Base-by-base conservation (phyloP, 2,797 vertebrate species). In the Carapus acus region DNA sequence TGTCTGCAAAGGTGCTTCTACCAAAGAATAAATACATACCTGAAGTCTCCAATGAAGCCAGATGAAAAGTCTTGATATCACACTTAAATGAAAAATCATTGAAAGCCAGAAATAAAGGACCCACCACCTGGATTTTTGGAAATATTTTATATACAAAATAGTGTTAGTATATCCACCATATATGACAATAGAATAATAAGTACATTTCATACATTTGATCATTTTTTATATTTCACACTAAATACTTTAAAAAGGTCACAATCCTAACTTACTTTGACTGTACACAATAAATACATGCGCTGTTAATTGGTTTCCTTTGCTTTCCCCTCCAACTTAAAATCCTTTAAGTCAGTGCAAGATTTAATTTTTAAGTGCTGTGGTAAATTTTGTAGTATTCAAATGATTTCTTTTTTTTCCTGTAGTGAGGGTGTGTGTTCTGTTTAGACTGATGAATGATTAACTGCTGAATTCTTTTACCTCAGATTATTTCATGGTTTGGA, bases 121-220 rank as follows among this genome's bases (percentile, higher is more conserved):
- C 12, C 14, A 11, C 34, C n/a, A 7, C 34, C 7, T 36, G 4
- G 2, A 36, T n/a, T 36, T 77, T 82, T 64, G 78, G 78, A 78
- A 85, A 81, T 78, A 62, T 74, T 88, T 88, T 87, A 87, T 88
- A 67, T 85, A 84, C 72, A 86, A 85, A 87, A 81, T 79, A 77
- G 78, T 54, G 60, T 81, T 83, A 76, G 69, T 74, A 77, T 73
- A 56, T 80, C 78, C 52, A 77, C 82, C 79, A 84, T 77, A 54
- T 79, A 67, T 76, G 62, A 76, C 77, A 80, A 74, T 49, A 46
- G 65, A 74, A 58, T 76, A 67, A 71, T 65, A 46, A 60, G 51
- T 75, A 65, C 50, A 73, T 69, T 80, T 75, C 58, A 73, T 74
- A 77, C 43, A 74, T 71, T 58, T 73, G 60, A 54, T 78, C 46